A percentile compares a stretch with the other conserved stretches of the same genome.
phyloP scores from a whole-genome alignment of 2,113 vertebrate species.

The Daphoenositta chrysoptera region DNA sequence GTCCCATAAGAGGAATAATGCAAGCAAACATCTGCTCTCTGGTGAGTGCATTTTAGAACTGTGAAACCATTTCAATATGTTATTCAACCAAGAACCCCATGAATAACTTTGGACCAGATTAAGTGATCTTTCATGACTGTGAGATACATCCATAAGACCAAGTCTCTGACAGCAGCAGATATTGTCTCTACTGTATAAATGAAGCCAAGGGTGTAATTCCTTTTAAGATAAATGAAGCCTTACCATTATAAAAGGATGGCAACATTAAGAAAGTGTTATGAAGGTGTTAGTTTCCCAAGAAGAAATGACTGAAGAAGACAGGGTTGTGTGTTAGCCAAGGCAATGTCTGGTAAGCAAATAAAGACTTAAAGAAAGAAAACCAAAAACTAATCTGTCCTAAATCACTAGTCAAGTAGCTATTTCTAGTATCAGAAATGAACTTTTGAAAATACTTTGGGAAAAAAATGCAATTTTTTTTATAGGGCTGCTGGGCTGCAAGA shows the following conservation, averaged over 20 bases:
- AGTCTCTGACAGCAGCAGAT: background rate
- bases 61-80: background rate
- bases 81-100: background rate
- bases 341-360: background rate
- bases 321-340: background rate
- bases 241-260: background rate
- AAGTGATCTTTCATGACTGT: background rate
- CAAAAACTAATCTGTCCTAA: background rate
- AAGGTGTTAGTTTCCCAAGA: background rate
- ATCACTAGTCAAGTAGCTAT: background rate
- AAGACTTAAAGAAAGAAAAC: background rate
- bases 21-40: background rate
- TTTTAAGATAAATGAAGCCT: conserved; percentile 20
- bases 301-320: background rate
- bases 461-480: background rate
- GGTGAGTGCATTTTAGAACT: background rate
- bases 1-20: background rate
- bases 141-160: background rate
- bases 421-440: background rate
- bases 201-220: background rate
- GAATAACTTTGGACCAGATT: background rate
- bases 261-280: background rate
- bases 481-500: background rate
- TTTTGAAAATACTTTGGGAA: background rate
- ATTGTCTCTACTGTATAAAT: background rate